A percentile compares a stretch with the other conserved stretches of the same genome.
These are phyloP conservation scores for Ophioninae sp. DNA, from an alignment of 2,888 invertebrate species.

Conservation along the genomic window DNA sequence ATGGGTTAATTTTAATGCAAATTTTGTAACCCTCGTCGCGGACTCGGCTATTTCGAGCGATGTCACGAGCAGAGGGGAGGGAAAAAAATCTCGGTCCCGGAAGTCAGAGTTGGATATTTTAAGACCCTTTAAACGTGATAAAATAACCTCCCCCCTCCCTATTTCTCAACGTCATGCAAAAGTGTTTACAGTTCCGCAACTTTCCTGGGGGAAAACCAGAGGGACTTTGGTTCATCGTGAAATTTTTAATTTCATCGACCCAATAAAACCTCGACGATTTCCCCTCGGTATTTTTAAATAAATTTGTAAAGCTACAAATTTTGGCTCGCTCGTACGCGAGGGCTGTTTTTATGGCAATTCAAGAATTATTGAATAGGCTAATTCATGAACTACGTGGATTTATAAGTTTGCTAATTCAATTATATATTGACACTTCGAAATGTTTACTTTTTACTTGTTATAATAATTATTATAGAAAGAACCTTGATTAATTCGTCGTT, in stretches of 20 bases:
- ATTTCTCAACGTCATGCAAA: conserved; percentile 10
- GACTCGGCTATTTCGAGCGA: not conserved
- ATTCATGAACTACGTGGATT: too few species aligned
- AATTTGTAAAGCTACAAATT: not conserved
- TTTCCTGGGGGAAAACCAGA: not conserved
- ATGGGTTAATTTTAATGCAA: conserved; percentile 57
- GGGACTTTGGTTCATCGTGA: not conserved
- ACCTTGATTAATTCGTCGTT: too few species aligned
- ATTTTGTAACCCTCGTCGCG: conserved; percentile 8
- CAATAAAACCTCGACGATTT: not conserved
- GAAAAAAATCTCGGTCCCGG: conserved; percentile 7
- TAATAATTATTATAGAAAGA: too few species aligned
- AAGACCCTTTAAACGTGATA: conserved; percentile 6
- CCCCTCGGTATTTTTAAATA: not conserved
- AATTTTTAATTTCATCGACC: not conserved
- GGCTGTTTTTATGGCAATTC: too few species aligned
- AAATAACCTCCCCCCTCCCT: conserved; percentile 4
- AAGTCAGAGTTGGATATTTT: conserved; percentile 2
- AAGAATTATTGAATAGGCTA: too few species aligned
- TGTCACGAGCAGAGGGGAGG: not conserved
- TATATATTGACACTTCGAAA: too few species aligned
- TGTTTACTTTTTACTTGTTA: too few species aligned
- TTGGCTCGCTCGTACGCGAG: too few species aligned
- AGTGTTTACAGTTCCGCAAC: not conserved
- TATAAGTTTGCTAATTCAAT: too few species aligned